A percentile compares a stretch with the other conserved stretches of the same genome.
phyloP scores from a whole-genome alignment of 30 jellyfish, hydroid and myxozoan species.

The Aurelia coerulea region DNA sequence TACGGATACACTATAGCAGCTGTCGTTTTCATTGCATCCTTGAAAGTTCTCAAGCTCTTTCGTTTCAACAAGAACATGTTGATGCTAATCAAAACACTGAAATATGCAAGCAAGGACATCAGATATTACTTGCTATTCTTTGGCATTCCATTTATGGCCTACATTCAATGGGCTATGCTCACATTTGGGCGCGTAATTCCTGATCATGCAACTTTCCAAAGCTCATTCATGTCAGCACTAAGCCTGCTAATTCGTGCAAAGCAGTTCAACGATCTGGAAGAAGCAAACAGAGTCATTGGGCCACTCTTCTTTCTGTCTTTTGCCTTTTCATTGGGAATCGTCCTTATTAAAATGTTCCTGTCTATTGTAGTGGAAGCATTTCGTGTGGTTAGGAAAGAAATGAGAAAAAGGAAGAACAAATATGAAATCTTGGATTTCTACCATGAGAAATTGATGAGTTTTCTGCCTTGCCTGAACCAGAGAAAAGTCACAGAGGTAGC shows the following conservation, averaged over 20 bases:
- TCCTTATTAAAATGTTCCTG: conserved; percentile 72
- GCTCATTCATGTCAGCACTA: conserved; percentile 52
- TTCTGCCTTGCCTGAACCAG: conserved; percentile 47
- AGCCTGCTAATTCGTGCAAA: conserved; percentile 69
- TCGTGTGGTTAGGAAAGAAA: conserved; percentile 34
- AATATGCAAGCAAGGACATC: conserved; percentile 41
- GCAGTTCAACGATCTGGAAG: conserved; percentile 12
- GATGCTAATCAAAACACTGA: conserved; percentile 44
- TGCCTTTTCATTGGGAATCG: conserved; percentile 48
- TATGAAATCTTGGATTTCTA: conserved; percentile 73
- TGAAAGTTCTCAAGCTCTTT: conserved; percentile 69
- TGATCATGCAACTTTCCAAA: conserved; percentile 44
- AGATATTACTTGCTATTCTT: conserved; percentile 38
- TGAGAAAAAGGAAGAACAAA: conserved; percentile 53
- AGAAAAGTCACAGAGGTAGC: not conserved
- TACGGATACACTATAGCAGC: conserved; percentile 68
- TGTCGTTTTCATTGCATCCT: conserved; percentile 44
- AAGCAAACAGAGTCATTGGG: conserved; percentile 62
- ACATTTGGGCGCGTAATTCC: conserved; percentile 16
- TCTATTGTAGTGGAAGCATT: conserved; percentile 80
- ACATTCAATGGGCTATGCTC: conserved; percentile 52
- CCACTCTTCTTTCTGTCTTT: conserved; percentile 61
- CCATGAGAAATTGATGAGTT: conserved; percentile 4
- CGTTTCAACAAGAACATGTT: conserved; percentile 79
- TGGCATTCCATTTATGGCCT: conserved; percentile 46